Conservation (phyloP, 1,140 invertebrate species). For the Streblospio benedicti region DNA sequence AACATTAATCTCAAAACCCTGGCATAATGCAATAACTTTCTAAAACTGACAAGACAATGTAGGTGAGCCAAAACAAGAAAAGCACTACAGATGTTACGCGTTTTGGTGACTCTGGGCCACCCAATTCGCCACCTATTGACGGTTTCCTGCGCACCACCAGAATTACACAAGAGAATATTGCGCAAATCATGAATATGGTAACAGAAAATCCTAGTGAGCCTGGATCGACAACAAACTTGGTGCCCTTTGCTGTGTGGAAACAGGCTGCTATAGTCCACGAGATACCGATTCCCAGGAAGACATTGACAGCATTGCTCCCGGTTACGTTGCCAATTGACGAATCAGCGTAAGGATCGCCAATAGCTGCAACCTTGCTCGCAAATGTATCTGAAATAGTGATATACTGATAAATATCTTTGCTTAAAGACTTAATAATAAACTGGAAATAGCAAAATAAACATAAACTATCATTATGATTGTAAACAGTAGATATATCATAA, state of each 20-base stretch:
- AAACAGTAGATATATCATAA: too few species aligned
- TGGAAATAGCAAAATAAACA: too few species aligned
- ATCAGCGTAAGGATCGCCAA: conserved; percentile 96
- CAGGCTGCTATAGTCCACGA: conserved; percentile 51
- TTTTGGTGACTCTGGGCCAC: conserved; percentile 70
- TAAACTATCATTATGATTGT: too few species aligned
- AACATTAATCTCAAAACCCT: conserved; percentile 61
- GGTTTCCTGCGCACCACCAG: conserved; percentile 64
- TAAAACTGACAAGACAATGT: conserved; percentile 80
- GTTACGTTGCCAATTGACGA: conserved; percentile 97
- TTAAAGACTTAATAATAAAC: too few species aligned
- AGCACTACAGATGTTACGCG: conserved; percentile 66
- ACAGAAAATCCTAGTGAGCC: conserved; percentile 55
- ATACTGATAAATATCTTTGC: too few species aligned
- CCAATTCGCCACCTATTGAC: conserved; percentile 79
- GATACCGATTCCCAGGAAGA: conserved; percentile 58
- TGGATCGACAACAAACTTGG: conserved; percentile 49
- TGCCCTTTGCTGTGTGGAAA: conserved; percentile 45
- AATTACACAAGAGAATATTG: conserved; percentile 55
- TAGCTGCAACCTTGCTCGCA: conserved; percentile 94
- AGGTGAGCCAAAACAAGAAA: conserved; percentile 80
- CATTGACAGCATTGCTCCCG: conserved; percentile 97
- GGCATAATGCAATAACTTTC: conserved; percentile 82
- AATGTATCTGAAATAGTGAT: conserved; percentile 78
- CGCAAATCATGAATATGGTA: conserved; percentile 53